Evolutionary conservation across 2,797 vertebrate species (phyloP).

Genomic region (Spinibarbus caldwelli): DNA sequence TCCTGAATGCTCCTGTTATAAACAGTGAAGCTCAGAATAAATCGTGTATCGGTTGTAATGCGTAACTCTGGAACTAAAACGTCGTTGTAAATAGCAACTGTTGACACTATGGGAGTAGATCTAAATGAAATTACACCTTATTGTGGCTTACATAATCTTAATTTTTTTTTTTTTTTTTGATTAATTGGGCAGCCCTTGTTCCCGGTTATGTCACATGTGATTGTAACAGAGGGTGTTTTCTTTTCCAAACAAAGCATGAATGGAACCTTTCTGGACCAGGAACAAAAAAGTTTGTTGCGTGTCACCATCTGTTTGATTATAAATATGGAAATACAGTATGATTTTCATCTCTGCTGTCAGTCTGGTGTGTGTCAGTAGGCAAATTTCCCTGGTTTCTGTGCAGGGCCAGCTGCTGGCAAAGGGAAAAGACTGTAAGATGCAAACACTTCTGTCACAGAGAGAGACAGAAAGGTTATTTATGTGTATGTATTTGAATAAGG

Average conservation of each 20-base stretch:
- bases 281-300: slow-evolving; percentile 9
- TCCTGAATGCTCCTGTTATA: too few species aligned
- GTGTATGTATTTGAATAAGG: not conserved
- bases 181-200: not conserved
- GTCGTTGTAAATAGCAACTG: too few species aligned
- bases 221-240: not conserved
- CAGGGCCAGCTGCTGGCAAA: not conserved
- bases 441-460: slow-evolving; percentile 15
- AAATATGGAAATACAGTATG: slow-evolving; percentile 51
- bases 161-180: not conserved
- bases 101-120: too few species aligned
- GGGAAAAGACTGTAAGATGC: slow-evolving; percentile 26
- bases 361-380: slow-evolving; percentile 44
- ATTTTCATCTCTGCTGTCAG: slow-evolving; percentile 37
- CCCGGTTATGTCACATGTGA: not conserved
- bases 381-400: slow-evolving; percentile 43
- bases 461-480: not conserved
- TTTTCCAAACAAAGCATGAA: slow-evolving; percentile 6
- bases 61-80: too few species aligned
- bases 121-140: too few species aligned
- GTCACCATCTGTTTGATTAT: slow-evolving; percentile 29
- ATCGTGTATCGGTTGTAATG: too few species aligned
- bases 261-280: slow-evolving; percentile 10
- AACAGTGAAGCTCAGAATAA: too few species aligned
- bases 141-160: too few species aligned